These are phyloP conservation scores for Chitala chitala DNA, from an alignment of 2,113 vertebrate genomes.

Conservation along the genomic window DNA sequence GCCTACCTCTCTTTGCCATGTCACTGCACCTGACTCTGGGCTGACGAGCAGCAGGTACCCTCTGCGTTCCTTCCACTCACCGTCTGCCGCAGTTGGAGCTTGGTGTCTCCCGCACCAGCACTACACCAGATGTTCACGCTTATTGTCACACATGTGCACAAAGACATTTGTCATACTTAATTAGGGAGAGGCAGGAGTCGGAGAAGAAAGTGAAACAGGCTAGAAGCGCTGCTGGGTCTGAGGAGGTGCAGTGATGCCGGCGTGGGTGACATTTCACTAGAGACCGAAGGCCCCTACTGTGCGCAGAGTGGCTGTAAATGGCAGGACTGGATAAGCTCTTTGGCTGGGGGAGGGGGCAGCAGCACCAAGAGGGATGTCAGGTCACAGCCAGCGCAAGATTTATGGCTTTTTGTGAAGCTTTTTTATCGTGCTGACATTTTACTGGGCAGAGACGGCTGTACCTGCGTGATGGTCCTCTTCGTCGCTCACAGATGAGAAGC, in stretches of 20 bases:
- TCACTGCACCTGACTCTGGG: too few species aligned
- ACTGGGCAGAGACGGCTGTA: not conserved
- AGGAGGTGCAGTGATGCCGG: not conserved
- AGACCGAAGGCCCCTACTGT: not conserved
- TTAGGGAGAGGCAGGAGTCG: not conserved
- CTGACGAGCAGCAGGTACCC: too few species aligned
- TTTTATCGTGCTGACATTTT: constrained; percentile 21
- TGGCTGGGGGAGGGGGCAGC: not conserved
- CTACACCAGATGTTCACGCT: not conserved
- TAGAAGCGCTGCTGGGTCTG: not conserved
- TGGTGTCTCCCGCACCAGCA: not conserved
- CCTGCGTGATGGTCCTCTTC: not conserved
- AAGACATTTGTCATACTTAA: constrained; percentile 8
- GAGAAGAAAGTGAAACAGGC: not conserved
- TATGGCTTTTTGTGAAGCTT: not conserved
- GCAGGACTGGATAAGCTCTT: not conserved
- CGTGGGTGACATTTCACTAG: constrained; percentile 36
- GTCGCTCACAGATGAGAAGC: not conserved
- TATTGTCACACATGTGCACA: not conserved
- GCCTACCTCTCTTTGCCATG: too few species aligned
- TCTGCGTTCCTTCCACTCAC: too few species aligned
- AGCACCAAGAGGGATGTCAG: too few species aligned
- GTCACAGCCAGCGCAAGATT: not conserved
- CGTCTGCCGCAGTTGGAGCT: too few species aligned
- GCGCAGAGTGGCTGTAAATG: constrained; percentile 22